Base-by-base conservation (phyloP, 1,140 invertebrate genomes). In the Drosophila murphyi region DNA sequence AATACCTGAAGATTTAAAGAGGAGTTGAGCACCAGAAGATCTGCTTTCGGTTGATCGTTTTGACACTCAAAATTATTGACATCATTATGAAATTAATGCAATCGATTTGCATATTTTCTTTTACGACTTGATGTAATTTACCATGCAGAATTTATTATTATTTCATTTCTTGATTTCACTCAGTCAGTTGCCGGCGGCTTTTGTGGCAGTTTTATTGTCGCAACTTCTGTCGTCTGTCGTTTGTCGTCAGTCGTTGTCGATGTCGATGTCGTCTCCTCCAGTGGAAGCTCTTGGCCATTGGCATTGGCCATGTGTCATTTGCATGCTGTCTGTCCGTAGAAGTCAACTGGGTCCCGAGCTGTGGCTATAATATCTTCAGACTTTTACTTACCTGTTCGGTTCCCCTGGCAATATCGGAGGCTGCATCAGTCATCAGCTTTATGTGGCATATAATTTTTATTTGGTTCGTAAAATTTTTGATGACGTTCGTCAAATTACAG, bases 81-180 rank as follows among this genome's bases (percentile, higher is more conserved):
- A 63, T 69, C 61, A 72, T 89, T 89, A 83, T 75, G 75, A 71
- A 69, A 76, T 85, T 83, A 87, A 87, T 89, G 85, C 78, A 80
- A 76, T 78, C 85, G 85, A 89, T 89, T 88, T 85, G 80, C 85
- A 89, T 89, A 83, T 88, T 89, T 88, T 67, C 86, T 72, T 85
- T 85, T 86, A 85, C 82, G 82, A 85, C 72, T 60, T 59, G 5
- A 57, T 32, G 79, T 88, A 88, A 89, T 81, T 88, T 88, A 89
- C 64, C 75, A 60, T 72, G 55, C 48, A 64, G 45, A 89, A 89
- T 89, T 88, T 89, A 88, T 85, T 88, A 83, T 83, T 88, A 85
- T 86, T 81, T 76, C 69, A 71, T 87, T 70, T 81, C 82, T 78
- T 81, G 82, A 86, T 85, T 86, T 86, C 82, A 67, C 82, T 54